Evolutionary conservation across 2,888 invertebrate genomes (phyloP).

Genomic region (Hypsopygia costalis): DNA sequence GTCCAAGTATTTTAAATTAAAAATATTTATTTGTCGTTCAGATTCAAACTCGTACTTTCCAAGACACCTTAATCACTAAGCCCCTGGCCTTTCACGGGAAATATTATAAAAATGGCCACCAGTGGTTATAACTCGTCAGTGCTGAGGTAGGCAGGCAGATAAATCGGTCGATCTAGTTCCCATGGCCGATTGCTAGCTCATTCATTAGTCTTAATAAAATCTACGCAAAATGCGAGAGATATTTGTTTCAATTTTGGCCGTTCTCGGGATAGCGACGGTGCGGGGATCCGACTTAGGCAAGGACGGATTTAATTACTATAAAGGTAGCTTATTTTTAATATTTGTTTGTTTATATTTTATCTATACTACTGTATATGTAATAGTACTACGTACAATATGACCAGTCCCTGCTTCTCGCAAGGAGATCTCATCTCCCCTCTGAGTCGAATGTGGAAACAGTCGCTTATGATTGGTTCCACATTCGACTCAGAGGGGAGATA

Average conservation of each 20-base stretch:
- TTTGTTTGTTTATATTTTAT: too few relatives aligned
- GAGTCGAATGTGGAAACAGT: too few relatives aligned
- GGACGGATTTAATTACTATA: conserved; percentile 70
- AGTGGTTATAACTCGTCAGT: conserved; percentile 27
- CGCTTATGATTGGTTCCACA: too few relatives aligned
- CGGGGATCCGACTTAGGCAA: conserved; percentile 52
- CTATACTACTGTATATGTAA: too few relatives aligned
- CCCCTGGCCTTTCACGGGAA: conserved; percentile 14
- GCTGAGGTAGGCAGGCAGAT: conserved; percentile 20
- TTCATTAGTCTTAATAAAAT: conserved; percentile 40
- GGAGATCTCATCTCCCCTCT: too few relatives aligned
- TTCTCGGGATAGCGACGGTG: conserved; percentile 37
- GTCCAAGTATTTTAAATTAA: too few relatives aligned
- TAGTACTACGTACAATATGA: too few relatives aligned
- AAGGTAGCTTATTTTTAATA: too few relatives aligned
- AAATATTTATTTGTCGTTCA: not conserved
- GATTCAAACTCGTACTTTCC: conserved; percentile 20
- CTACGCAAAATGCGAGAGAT: conserved; percentile 59
- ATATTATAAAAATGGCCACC: conserved; percentile 54
- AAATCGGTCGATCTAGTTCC: conserved; percentile 23
- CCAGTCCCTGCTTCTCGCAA: too few relatives aligned
- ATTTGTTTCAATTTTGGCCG: conserved; percentile 55
- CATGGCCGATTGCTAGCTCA: conserved; percentile 31
- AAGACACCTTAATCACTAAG: conserved; percentile 16
- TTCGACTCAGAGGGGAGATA: too few relatives aligned